Conservation (phyloP, 2,888 invertebrate species). For the Spilosoma lubricipeda region DNA sequence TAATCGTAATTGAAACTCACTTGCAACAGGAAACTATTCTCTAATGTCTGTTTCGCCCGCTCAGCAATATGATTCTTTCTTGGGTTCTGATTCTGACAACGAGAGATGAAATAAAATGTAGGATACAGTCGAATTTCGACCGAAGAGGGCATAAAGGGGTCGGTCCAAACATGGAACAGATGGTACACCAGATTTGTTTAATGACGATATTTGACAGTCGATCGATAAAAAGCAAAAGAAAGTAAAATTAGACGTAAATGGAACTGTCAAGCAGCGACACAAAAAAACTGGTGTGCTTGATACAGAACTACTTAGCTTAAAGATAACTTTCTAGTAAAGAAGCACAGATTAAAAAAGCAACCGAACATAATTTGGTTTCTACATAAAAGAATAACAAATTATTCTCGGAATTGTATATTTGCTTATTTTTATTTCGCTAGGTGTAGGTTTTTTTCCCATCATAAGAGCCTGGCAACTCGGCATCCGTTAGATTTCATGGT, state of each 20-base stretch:
- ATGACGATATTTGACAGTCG: conserved; percentile 11
- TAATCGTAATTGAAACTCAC: conserved; percentile 75
- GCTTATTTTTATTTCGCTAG: neutral
- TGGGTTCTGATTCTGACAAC: conserved; percentile 84
- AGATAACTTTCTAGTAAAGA: neutral
- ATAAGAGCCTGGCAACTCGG: no score
- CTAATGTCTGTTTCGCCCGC: conserved; percentile 85
- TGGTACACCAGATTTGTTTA: conserved; percentile 11
- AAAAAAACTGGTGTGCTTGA: conserved; percentile 10
- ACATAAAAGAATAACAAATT: neutral
- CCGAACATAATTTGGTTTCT: neutral
- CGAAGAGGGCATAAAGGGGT: conserved; percentile 27
- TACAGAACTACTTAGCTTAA: neutral
- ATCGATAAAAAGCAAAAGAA: neutral
- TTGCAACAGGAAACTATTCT: conserved; percentile 84
- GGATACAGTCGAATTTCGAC: conserved; percentile 53
- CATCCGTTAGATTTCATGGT: no score
- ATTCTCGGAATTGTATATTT: neutral
- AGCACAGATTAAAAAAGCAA: neutral
- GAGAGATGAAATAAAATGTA: conserved; percentile 76
- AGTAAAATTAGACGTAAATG: neutral
- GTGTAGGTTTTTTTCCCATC: neutral
- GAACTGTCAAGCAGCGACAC: conserved; percentile 8
- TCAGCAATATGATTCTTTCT: conserved; percentile 85
- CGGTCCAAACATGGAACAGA: conserved; percentile 15